phyloP scores from a whole-genome alignment of 2,797 vertebrate genomes.

The Pitangus sulphuratus region DNA sequence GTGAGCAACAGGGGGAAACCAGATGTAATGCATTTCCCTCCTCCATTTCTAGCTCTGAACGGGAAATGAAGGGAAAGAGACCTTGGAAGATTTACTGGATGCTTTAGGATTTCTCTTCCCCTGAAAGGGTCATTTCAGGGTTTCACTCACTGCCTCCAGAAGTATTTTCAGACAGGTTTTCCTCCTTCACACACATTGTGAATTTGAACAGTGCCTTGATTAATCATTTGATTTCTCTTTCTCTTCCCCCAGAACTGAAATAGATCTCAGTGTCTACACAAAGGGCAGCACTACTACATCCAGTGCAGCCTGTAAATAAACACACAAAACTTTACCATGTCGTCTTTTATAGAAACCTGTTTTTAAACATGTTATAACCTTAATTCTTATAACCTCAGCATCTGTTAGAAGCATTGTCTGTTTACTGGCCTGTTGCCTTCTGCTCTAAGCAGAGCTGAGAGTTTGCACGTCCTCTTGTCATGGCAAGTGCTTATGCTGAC shows the following conservation, averaged over 20 bases:
- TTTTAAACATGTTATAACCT: not conserved
- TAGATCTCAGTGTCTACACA: not conserved
- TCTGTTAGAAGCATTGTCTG: not conserved
- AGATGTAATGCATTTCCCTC: not conserved
- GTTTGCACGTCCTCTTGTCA: fast-evolving
- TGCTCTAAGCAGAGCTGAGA: not conserved
- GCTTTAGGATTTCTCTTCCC: not conserved
- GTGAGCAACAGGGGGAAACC: not conserved
- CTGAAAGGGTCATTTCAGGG: not conserved
- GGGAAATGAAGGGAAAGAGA: not conserved
- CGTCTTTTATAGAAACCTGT: not conserved
- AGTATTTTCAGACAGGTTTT: not conserved
- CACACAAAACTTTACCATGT: not conserved
- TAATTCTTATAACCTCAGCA: not conserved
- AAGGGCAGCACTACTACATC: not conserved
- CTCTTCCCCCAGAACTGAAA: not conserved
- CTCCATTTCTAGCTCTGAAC: not conserved
- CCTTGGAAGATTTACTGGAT: not conserved
- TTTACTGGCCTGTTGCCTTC: not conserved
- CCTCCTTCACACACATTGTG: not conserved
- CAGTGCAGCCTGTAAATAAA: not conserved
- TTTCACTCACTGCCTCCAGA: not conserved
- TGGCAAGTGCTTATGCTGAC: not conserved
- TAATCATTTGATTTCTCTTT: not conserved
- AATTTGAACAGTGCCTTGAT: not conserved